Evolutionary conservation across 2,113 vertebrate species (phyloP).

Genomic region (Daphoenositta chrysoptera): DNA sequence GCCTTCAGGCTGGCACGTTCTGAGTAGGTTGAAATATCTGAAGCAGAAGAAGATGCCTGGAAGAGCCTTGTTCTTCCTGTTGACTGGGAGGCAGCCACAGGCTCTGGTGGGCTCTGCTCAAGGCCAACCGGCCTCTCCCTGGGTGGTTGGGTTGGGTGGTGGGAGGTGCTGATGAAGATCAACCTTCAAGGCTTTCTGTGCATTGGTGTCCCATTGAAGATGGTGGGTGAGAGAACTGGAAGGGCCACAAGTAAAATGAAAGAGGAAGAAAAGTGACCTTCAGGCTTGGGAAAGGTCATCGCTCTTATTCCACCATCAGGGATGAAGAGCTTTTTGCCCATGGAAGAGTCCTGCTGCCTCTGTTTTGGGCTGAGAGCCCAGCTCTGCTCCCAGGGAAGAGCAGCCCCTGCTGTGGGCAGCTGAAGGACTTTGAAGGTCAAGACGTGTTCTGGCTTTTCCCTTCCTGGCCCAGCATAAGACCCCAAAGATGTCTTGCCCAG

Average conservation of each 20-base stretch:
- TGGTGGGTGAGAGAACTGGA: not conserved
- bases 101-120: rapidly evolving
- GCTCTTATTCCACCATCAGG: not conserved
- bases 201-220: rapidly evolving
- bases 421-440: not conserved
- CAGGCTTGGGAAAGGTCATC: not conserved
- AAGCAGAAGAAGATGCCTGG: not conserved
- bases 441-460: not conserved
- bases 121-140: not conserved
- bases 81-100: not conserved
- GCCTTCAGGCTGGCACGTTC: not conserved
- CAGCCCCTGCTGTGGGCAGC: not conserved
- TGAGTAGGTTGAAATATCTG: not conserved
- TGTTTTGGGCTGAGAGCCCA: not conserved
- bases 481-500: not conserved
- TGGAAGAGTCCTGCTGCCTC: not conserved
- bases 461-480: not conserved
- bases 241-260: not conserved
- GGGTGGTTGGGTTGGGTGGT: not conserved
- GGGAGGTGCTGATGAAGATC: not conserved
- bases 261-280: not conserved
- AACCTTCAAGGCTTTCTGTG: not conserved
- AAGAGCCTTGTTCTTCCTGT: not conserved
- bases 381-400: not conserved
- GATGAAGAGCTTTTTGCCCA: not conserved